Conservation (phyloP, 2,113 vertebrate genomes). For the Redunca redunca region DNA sequence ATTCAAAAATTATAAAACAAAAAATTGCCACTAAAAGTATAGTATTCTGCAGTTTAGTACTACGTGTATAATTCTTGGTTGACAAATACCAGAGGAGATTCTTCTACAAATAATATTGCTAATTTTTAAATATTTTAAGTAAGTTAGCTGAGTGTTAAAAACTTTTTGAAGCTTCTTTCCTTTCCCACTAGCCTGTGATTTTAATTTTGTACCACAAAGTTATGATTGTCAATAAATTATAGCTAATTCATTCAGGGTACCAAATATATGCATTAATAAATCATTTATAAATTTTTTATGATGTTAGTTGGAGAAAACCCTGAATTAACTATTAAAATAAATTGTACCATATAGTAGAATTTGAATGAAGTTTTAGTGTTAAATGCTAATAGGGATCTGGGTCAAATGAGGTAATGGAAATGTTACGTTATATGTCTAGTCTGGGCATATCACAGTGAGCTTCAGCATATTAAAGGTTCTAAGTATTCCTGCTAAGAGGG, state of each 20-base stretch:
- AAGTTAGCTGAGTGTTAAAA: background rate
- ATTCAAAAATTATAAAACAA: background rate
- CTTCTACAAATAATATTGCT: background rate
- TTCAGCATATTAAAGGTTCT: background rate
- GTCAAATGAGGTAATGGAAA: background rate
- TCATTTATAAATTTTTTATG: background rate
- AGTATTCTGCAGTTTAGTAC: background rate
- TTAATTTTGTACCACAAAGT: background rate
- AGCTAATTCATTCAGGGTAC: background rate
- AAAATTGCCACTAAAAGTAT: background rate
- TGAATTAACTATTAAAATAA: slow-evolving; percentile 39
- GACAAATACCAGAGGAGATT: background rate
- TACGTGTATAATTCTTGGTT: background rate
- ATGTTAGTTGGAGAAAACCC: background rate
- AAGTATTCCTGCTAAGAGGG: background rate
- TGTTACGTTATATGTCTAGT: background rate
- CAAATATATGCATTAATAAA: slow-evolving; percentile 2
- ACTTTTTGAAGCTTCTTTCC: background rate
- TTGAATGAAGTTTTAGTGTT: background rate
- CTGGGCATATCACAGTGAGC: background rate
- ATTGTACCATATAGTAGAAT: background rate
- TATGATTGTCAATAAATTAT: slow-evolving; percentile 6
- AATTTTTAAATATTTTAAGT: slow-evolving; percentile 15
- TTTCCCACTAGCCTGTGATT: background rate
- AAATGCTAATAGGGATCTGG: background rate